Evolutionary conservation across 2,113 vertebrate species (phyloP), one percentile per base, ranked within the genome.

Genomic region (Oceanodroma tethys): DNA sequence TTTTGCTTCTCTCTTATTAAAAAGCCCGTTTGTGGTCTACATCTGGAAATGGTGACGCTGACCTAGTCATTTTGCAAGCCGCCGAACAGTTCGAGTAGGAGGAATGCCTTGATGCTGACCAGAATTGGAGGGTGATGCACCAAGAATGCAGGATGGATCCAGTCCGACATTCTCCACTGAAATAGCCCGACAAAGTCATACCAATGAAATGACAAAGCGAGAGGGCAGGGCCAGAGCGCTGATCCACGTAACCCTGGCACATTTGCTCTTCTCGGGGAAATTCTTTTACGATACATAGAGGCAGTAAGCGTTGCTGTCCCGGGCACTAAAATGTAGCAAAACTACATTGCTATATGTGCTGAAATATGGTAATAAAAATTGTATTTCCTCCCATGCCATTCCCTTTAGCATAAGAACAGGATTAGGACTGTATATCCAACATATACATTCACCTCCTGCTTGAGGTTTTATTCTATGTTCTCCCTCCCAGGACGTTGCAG

Each of bases 41-140:
- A 29, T 55, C 89, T 91, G 88, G 93, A 47, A 63, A 32, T 0
- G 25, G 47, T 11, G 55, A 58, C 21, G 7, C 43, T 8, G 32
- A 38, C 47, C 23, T 7, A 22, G 13, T 22, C 63, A 9, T 47
- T 65, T 4, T 32, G n/a, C 53, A 38, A 79, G 34, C 55, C 7
- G 1, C 42, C 2, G 1, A 56, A 7, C 14, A 19, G 27, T 14
- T 60, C 0, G 21, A 47, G 58, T 5, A n/a, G 65, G n/a, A 72
- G 52, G 59, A 66, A 82, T 7, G n/a, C 47, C 48, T 56, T 5
- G 16, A 13, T 14, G 65, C 47, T 55, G 78, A 63, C 70, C 75
- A 29, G 62, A 76, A 52, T 1, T 18, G 56, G 30, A 75, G 40
- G 50, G 58, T 53, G 82, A 86, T 38, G 55, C 75, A 45, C 68